These are phyloP conservation scores for Drosophila mayri DNA, from an alignment of 1,140 invertebrate species.

Conservation along the genomic window DNA sequence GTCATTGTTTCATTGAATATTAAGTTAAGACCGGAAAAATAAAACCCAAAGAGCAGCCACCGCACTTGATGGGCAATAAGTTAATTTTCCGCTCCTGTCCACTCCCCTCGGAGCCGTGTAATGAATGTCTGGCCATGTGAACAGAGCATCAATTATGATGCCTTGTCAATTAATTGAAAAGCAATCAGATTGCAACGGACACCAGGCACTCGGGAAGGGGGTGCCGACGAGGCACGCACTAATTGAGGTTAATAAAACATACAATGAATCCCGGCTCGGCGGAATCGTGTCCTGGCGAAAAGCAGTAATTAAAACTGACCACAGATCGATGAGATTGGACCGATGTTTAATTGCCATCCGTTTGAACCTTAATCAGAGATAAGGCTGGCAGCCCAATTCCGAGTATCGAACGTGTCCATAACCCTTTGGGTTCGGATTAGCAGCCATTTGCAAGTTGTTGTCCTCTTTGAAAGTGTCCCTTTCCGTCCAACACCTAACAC, in stretches of 20 bases:
- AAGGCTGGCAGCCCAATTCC: not conserved
- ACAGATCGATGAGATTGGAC: conserved; percentile 30
- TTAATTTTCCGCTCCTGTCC: conserved; percentile 7
- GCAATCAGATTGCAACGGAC: conserved; percentile 54
- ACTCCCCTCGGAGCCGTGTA: not conserved
- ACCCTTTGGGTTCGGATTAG: conserved; percentile 27
- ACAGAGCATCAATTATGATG: conserved; percentile 69
- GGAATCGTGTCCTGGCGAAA: not conserved
- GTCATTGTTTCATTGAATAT: conserved; percentile 21
- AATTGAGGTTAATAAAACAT: conserved; percentile 71
- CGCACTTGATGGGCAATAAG: conserved; percentile 17
- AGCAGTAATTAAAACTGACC: conserved; percentile 25
- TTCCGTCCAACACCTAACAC: not conserved
- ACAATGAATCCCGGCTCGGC: conserved; percentile 28
- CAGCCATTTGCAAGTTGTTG: conserved; percentile 5
- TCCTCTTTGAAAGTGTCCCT: conserved; percentile 18
- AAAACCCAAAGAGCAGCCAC: conserved; percentile 9
- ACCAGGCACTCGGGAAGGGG: not conserved
- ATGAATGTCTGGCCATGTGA: conserved; percentile 37
- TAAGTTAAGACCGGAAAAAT: not conserved
- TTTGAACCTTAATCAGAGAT: conserved; percentile 25
- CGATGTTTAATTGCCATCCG: conserved; percentile 25
- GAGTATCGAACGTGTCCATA: conserved; percentile 24
- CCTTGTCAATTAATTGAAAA: conserved; percentile 75
- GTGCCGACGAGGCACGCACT: conserved; percentile 13